Conservation (phyloP, 2,113 vertebrate genomes). For the Anarrhichthys ocellatus region DNA sequence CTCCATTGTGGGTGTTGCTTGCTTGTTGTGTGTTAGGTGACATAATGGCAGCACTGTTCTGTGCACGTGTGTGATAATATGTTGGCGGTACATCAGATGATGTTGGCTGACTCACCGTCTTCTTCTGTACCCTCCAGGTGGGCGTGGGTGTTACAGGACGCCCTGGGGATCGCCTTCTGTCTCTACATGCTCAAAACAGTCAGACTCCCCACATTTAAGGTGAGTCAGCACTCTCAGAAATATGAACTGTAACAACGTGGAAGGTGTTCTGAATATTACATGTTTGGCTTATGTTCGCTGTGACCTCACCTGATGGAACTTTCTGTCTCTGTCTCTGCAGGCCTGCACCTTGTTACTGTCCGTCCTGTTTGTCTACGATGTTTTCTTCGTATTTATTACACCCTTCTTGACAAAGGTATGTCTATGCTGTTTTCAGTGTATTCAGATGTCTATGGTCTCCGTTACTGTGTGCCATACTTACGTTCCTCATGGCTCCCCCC, state of each 20-base stretch:
- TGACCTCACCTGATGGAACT: neutral
- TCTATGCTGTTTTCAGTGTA: neutral
- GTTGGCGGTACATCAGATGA: neutral
- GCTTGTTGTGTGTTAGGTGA: slow-evolving; percentile 1
- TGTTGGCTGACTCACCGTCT: slow-evolving; percentile 21
- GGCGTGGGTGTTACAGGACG: slow-evolving; percentile 96
- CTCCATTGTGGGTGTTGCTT: neutral
- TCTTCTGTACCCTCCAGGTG: slow-evolving; percentile 82
- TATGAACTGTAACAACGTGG: neutral
- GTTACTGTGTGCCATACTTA: neutral
- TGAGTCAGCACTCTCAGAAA: slow-evolving; percentile 56
- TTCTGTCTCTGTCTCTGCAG: slow-evolving; percentile 75
- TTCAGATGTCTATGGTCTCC: neutral
- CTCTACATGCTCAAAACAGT: slow-evolving; percentile 97
- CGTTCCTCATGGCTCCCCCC: neutral
- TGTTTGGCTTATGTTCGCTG: neutral
- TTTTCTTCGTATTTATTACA: slow-evolving; percentile 97
- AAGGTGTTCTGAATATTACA: neutral
- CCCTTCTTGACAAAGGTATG: slow-evolving; percentile 93
- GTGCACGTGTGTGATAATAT: slow-evolving; percentile 5
- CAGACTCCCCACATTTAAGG: slow-evolving; percentile 95
- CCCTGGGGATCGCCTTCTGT: slow-evolving; percentile 94
- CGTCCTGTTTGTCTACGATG: slow-evolving; percentile 93
- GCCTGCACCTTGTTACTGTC: slow-evolving; percentile 93
- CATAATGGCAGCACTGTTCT: neutral